These are phyloP conservation scores for Diloba caeruleocephala DNA, from an alignment of 2,888 invertebrate genomes.

Conservation along the genomic window DNA sequence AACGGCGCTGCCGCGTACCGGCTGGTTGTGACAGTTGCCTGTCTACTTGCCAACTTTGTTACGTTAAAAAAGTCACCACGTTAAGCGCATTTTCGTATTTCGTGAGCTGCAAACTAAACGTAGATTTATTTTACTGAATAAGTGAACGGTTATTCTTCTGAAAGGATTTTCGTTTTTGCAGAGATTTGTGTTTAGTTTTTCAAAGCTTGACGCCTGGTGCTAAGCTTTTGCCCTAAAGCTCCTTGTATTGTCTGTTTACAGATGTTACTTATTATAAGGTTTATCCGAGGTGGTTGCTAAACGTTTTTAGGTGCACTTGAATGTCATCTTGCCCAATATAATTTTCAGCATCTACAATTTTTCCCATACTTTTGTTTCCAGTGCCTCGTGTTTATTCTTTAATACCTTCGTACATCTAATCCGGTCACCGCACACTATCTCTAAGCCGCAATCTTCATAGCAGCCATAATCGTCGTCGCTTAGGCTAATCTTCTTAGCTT, in stretches of 20 bases:
- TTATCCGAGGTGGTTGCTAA: no score
- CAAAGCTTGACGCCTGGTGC: conserved; percentile 3
- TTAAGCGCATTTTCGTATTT: conserved; percentile 43
- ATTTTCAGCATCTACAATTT: conserved; percentile 10
- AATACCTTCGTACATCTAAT: conserved; percentile 39
- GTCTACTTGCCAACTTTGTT: conserved; percentile 52
- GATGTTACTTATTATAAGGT: no score
- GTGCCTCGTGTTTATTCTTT: conserved; percentile 20
- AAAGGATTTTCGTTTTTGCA: conserved; percentile 15
- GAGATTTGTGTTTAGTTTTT: conserved; percentile 12
- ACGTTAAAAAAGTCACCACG: conserved; percentile 43
- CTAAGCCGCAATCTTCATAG: conserved; percentile 48
- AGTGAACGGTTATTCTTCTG: conserved; percentile 20
- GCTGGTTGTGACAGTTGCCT: conserved; percentile 54
- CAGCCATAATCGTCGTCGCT: conserved; percentile 39
- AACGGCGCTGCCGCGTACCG: conserved; percentile 25
- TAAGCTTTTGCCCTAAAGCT: no score
- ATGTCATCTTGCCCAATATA: no score
- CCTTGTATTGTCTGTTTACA: no score
- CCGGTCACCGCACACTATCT: conserved; percentile 43
- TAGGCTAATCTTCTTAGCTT: conserved; percentile 46
- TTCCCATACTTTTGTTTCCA: conserved; percentile 7
- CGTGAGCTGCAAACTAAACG: conserved; percentile 52
- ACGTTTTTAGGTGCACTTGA: no score
- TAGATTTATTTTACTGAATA: conserved; percentile 32